Percentiles rank a stretch among this genome's conserved stretches.
Evolutionary conservation across 2,113 vertebrate species (phyloP).

Genomic region (pig (Sus scrofa)): DNA sequence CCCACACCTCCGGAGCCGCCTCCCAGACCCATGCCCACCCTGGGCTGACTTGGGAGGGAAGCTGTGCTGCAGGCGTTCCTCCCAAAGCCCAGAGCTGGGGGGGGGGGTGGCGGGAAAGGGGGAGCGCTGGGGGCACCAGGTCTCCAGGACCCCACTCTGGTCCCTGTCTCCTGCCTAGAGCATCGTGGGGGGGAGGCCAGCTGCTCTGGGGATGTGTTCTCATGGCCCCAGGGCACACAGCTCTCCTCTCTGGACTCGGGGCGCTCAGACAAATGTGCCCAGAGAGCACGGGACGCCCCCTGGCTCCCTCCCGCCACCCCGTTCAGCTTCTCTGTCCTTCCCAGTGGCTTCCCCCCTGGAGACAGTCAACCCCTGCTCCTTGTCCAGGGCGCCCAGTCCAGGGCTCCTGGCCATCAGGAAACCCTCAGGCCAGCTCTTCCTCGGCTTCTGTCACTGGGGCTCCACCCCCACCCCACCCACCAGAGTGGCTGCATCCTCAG

Average conservation of each 20-base stretch:
- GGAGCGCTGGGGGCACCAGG: background rate
- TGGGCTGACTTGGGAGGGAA: fast-evolving
- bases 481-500: background rate
- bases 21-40: too few species aligned
- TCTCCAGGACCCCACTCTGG: fast-evolving
- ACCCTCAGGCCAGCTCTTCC: fast-evolving
- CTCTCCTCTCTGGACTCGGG: fast-evolving
- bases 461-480: fast-evolving
- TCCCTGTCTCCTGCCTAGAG: background rate
- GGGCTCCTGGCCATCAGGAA: background rate
- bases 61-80: too few species aligned
- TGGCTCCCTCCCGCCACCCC: fast-evolving
- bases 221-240: background rate
- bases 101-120: too few species aligned
- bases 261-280: fast-evolving
- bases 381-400: too few species aligned
- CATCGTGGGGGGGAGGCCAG: fast-evolving
- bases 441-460: fast-evolving
- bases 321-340: background rate
- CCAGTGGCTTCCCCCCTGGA: background rate
- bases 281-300: too few species aligned
- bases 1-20: too few species aligned
- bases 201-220: fast-evolving
- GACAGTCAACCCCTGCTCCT: background rate
- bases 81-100: background rate